These are phyloP conservation scores for Hesperia comma DNA, from an alignment of 2,888 invertebrate genomes.

Conservation along the genomic window DNA sequence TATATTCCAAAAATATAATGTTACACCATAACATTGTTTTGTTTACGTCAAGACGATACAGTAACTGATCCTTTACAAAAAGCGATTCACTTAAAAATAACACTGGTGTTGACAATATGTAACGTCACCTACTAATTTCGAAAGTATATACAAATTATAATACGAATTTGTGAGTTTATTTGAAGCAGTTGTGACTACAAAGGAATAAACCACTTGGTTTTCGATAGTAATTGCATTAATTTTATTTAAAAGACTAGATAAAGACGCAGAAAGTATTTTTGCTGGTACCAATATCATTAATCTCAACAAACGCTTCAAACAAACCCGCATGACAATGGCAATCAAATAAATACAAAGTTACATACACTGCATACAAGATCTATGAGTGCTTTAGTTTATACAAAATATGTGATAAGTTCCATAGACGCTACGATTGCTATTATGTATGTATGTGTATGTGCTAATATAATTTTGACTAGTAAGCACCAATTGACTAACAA, in stretches of 20 bases:
- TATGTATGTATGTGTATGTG: constrained; percentile 60
- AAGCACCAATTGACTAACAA: constrained; percentile 81
- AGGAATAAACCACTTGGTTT: background rate
- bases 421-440: constrained; percentile 9
- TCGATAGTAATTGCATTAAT: background rate
- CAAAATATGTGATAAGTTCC: constrained; percentile 36
- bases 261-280: background rate
- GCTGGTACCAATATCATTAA: background rate
- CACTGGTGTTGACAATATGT: constrained; percentile 10
- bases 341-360: constrained; percentile 15
- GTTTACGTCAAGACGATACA: constrained; percentile 49
- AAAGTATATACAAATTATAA: constrained; percentile 23
- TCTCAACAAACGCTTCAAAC: constrained; percentile 21
- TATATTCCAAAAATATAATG: constrained; percentile 82
- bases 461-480: constrained; percentile 84
- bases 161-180: constrained; percentile 17
- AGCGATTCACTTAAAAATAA: constrained; percentile 23
- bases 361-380: constrained; percentile 20
- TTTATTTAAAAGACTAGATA: background rate
- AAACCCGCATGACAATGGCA: constrained; percentile 16
- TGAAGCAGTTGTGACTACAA: constrained; percentile 9
- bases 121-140: constrained; percentile 19
- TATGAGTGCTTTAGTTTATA: constrained; percentile 31
- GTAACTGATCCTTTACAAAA: constrained; percentile 36
- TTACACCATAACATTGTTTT: constrained; percentile 73